Evolutionary conservation across 2,797 vertebrate genomes (phyloP), one percentile per base, ranked within the genome.

Genomic region (Eulemur rubriventer): DNA sequence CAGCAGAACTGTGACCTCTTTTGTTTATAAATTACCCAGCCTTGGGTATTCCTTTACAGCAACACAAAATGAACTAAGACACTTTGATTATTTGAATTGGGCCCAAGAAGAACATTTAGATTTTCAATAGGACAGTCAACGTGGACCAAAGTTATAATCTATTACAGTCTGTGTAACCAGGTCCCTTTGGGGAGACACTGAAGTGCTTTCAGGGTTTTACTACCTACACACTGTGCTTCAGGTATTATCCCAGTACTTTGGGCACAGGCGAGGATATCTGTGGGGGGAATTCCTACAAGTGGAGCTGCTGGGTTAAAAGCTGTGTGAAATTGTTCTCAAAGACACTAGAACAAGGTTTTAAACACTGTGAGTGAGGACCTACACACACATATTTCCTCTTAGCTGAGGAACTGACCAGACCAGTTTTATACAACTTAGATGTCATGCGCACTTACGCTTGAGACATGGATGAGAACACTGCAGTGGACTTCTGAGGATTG

Each of bases 91-190:
- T 79, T 43, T 85, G 78, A 73, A 6, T 33, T 11, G n/a, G 30
- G 7, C 38, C 79, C 50, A 14, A 24, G 76, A 89, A 90, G 70
- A 83, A 43, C 82, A 41, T 12, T n/a, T 35, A 48, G 61, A 50
- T 76, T 79, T 83, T 30, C 59, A 78, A 4, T 7, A 48, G 35
- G 35, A 33, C 18, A 55, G 73, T 8, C 7, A 18, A 18, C 26
- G 35, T 55, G 38, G 70, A 35, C 48, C 38, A 7, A 41, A 63
- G 8, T 41, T 28, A 61, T 28, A 33, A 65, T 33, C 12, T 10
- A 0, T 17, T 9, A 0, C 14, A 6, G 7, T n/a, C 22, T n/a
- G 1, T 38, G 55, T 59, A 35, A 52, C n/a, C 50, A 33, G 59
- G 33, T 55, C 4, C 4, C 26, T 41, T 7, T 13, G 18, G 46